phyloP scores from a whole-genome alignment of 2,888 invertebrate genomes.

The Synergus umbraculus region DNA sequence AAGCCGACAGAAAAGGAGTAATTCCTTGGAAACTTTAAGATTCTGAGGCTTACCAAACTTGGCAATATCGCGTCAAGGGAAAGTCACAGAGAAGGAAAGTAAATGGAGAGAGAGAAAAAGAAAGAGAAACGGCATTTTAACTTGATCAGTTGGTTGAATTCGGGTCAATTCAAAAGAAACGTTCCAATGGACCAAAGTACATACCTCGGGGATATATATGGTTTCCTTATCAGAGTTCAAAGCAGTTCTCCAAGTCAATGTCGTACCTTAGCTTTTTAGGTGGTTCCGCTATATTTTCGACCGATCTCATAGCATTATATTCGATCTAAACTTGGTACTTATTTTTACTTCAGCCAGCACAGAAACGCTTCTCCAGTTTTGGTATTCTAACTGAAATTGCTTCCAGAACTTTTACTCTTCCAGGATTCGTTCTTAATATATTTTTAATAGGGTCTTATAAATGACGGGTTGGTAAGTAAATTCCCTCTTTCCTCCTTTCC shows the following conservation, averaged over 20 bases:
- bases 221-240: background rate
- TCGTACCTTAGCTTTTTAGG: background rate
- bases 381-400: background rate
- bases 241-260: slow-evolving; percentile 1
- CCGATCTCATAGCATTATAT: background rate
- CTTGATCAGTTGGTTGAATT: slow-evolving; percentile 57
- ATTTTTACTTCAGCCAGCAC: background rate
- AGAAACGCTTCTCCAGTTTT: background rate
- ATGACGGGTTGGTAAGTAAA: background rate
- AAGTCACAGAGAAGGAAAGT: slow-evolving; percentile 49
- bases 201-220: background rate
- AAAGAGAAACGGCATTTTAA: slow-evolving; percentile 51
- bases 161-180: slow-evolving; percentile 57
- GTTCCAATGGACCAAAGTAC: slow-evolving; percentile 45
- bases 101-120: slow-evolving; percentile 48
- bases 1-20: slow-evolving; percentile 61
- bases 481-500: too few relatives aligned
- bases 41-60: slow-evolving; percentile 60
- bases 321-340: background rate
- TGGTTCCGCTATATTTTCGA: background rate
- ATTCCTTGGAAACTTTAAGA: slow-evolving; percentile 53
- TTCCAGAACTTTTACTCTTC: background rate
- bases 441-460: background rate
- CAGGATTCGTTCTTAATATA: background rate
- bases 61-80: slow-evolving; percentile 55